These are phyloP conservation scores for Argyrosomus regius DNA, from an alignment of 2,797 vertebrate species.

Conservation along the genomic window DNA sequence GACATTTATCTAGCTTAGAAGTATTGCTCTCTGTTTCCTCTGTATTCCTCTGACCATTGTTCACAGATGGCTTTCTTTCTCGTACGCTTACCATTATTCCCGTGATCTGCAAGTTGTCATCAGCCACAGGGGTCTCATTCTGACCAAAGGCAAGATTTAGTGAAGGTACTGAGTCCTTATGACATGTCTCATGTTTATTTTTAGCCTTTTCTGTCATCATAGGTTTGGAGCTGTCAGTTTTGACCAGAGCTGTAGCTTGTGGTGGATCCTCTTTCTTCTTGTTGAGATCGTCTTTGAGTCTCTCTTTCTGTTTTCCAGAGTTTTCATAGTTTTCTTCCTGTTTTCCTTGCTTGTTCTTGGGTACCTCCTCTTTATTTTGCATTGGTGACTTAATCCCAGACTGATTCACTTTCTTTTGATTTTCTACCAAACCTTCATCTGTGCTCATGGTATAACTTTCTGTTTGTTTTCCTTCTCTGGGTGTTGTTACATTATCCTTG, in stretches of 20 bases:
- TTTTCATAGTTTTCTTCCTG: slow-evolving; percentile 24
- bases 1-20: slow-evolving; percentile 33
- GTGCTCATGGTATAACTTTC: slow-evolving; percentile 3
- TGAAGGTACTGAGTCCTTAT: slow-evolving; percentile 40
- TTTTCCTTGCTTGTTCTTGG: slow-evolving; percentile 28
- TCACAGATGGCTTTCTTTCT: slow-evolving; percentile 57
- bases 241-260: neutral
- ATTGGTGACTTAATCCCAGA: slow-evolving; percentile 22
- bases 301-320: slow-evolving; percentile 39
- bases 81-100: slow-evolving; percentile 77
- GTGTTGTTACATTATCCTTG: slow-evolving; percentile 8
- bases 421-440: slow-evolving; percentile 30
- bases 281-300: slow-evolving; percentile 19
- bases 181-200: slow-evolving; percentile 28
- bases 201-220: slow-evolving; percentile 30
- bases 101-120: slow-evolving; percentile 71
- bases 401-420: slow-evolving; percentile 31
- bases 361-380: slow-evolving; percentile 45
- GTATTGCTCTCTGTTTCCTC: slow-evolving; percentile 39
- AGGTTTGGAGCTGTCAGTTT: slow-evolving; percentile 30
- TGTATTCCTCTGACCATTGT: slow-evolving; percentile 12
- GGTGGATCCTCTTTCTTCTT: slow-evolving; percentile 37
- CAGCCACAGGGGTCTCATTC: slow-evolving; percentile 23
- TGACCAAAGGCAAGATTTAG: slow-evolving; percentile 43
- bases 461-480: slow-evolving; percentile 25